Evolutionary conservation across 2,888 invertebrate species (phyloP).

Genomic region (Pristionchus arcanus): DNA sequence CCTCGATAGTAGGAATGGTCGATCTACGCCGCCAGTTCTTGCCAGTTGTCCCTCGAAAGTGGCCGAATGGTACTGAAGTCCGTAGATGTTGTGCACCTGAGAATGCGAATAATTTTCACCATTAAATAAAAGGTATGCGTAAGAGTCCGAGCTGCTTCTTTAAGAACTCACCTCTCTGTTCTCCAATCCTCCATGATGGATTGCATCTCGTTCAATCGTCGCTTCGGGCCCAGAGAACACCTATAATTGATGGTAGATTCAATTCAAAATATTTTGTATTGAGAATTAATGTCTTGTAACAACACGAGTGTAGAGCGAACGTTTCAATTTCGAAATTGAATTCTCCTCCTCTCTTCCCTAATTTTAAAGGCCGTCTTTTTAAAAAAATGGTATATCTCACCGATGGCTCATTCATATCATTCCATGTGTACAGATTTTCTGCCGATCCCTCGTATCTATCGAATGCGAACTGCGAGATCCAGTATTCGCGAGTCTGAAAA

Average conservation of each 20-base stretch:
- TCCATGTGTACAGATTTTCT: conserved; percentile 86
- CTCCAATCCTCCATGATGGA: conserved; percentile 83
- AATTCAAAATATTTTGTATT: too few species aligned
- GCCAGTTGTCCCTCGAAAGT: conserved; percentile 83
- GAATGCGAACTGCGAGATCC: conserved; percentile 85
- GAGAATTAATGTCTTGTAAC: too few species aligned
- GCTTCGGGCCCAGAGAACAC: conserved; percentile 55
- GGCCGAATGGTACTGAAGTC: conserved; percentile 80
- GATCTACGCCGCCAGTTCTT: conserved; percentile 85
- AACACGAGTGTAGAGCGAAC: too few species aligned
- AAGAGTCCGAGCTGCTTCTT: neutral
- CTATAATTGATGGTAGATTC: neutral
- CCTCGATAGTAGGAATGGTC: conserved; percentile 94
- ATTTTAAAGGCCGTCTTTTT: too few species aligned
- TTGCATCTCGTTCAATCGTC: conserved; percentile 92
- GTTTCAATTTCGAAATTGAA: too few species aligned
- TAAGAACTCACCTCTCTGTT: conserved; percentile 45
- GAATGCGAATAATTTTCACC: neutral
- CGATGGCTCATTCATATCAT: conserved; percentile 99
- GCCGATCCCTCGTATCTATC: conserved; percentile 85
- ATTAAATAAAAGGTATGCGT: neutral
- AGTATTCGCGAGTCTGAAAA: conserved; percentile 86
- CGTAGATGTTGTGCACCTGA: conserved; percentile 70
- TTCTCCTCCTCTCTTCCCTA: too few species aligned
- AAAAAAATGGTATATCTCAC: too few species aligned